Base-by-base conservation (phyloP, 1,140 invertebrate species). In the Caenorhabditis tropicalis region DNA sequence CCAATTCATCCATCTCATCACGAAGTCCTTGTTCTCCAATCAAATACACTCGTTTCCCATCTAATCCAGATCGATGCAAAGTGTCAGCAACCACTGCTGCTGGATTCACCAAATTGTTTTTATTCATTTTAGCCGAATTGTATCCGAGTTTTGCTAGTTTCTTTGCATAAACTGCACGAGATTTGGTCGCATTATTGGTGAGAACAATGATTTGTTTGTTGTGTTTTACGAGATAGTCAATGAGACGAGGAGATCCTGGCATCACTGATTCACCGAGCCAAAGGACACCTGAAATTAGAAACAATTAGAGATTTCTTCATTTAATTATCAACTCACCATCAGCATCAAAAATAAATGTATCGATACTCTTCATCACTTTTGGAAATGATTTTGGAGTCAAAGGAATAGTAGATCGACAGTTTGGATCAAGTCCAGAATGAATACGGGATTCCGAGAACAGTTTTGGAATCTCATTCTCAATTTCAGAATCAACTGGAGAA, bases 11-110 rank as follows among this genome's bases (percentile, higher is more conserved):
- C 58, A 92, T 83, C 86, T 92, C 92, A 51, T 91, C 88, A 24
- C 87, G 84, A 80, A 92, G 88, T 0, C 91, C 92, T 79, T 88
- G 86, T 74, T 86, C 86, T 2, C 92, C 92, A 27, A 90, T 91
- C 36, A 90, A 46, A 58, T 89, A 90, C 19, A 90, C 89, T 74
- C 90, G 89, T 43, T 90, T 90, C 5, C 82, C 60, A 27, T 83
- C 48, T n/a, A 31, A 48, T 39, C 90, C 89, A 53, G 85, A 16
- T 31, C 86, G 88, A 27, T 87, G 53, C 19, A 90, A 82, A 15
- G 82, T 56, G 79, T 90, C 89, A 12, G 89, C 89, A 39, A 87
- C 87, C 16, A 90, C 89, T 33, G 90, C 89, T 43, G 89, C 88
- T 21, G 89, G 89, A 82, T 90, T 90, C 24, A 90, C 89, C 60